Base-by-base conservation (phyloP, 2,797 vertebrate species). In the Clarias pachynema region DNA sequence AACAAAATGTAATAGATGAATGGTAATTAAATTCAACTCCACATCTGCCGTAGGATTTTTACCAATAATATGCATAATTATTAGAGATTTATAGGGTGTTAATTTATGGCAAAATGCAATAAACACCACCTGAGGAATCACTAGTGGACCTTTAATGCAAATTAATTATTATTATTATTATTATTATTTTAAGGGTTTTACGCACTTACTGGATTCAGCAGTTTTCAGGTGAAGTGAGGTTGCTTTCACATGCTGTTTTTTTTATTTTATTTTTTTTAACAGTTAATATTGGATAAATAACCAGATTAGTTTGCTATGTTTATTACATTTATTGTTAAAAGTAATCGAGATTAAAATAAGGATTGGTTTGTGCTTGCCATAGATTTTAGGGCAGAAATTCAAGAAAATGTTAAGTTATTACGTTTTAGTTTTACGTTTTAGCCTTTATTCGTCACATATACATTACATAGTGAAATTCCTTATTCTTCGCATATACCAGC, bases 91-190 rank as follows among this genome's bases (percentile, higher is more conserved):
- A 4, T 56, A 3, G 10, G 26, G 5, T 24, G 24, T n/a, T 63
- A 8, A 6, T 79, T 40, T 79, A 24, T 79, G 37, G 59, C 24
- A 79, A 79, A 44, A 63, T 26, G 34, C 15, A 79, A 79, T 63
- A 40, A 63, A 79, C 9, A 0, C 3, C 62, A 24, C 24, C 24
- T 20, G 77, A 63, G 15, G 12, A 62, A 34, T 79, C 77, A 60
- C 53, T 79, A 40, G 62, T n/a, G 9, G 57, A 15, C 77, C 40
- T 79, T 34, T 62, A 62, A 62, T 60, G 77, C 34, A n/a, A 79
- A 62, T 79, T 0, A 44, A 44, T 44, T 44, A 44, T 44, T 10
- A 44, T 10, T 44, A 44, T 44, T 44, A 10, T 44, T 44, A 10
- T 44, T 44, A 40, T 40, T 44, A n/a, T 44, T 44, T 44, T 1